phyloP scores from a whole-genome alignment of 2,113 vertebrate genomes.

The Chlamydotis undulata region DNA sequence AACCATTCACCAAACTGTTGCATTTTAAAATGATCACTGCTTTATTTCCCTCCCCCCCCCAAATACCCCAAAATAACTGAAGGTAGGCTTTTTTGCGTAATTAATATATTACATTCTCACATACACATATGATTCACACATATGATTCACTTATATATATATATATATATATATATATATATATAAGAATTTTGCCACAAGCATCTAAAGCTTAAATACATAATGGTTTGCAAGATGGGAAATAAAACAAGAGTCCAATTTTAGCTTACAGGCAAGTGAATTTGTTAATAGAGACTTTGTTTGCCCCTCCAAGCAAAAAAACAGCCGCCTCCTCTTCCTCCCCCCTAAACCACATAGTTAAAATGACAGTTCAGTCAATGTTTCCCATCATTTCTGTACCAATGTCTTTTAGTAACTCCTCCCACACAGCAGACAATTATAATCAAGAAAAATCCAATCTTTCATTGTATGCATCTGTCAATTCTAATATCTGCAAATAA shows the following conservation, averaged over 20 bases:
- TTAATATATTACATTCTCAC: neutral
- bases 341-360: neutral
- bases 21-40: neutral
- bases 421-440: neutral
- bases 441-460: neutral
- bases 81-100: slow-evolving; percentile 9
- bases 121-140: slow-evolving; percentile 7
- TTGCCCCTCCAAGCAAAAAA: neutral
- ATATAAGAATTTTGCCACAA: neutral
- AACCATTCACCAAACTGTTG: neutral
- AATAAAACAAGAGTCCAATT: neutral
- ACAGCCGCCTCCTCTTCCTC: neutral
- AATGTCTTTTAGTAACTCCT: neutral
- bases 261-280: neutral
- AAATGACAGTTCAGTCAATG: neutral
- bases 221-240: neutral
- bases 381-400: neutral
- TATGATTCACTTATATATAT: neutral
- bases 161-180: neutral
- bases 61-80: neutral
- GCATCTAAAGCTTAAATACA: neutral
- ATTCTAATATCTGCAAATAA: neutral
- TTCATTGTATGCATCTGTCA: neutral
- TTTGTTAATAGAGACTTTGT: neutral
- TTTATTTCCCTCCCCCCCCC: neutral